Percentiles rank a stretch among this genome's conserved stretches.
These are phyloP conservation scores for Leptogaster cylindrica DNA, from an alignment of 2,888 invertebrate genomes.

Conservation along the genomic window DNA sequence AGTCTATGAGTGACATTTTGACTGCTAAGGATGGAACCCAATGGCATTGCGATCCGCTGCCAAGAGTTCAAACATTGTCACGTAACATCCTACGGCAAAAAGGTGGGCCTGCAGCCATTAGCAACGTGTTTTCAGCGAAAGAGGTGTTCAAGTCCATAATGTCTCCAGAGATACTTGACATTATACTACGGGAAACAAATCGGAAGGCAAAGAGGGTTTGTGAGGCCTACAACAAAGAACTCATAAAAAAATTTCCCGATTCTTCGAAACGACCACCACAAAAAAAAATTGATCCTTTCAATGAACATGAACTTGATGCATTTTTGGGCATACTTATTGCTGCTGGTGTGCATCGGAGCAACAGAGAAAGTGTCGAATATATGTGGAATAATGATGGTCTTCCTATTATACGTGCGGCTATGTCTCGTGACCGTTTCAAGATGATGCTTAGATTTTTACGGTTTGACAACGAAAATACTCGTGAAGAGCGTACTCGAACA, in stretches of 20 bases:
- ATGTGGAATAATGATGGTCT: conserved; percentile 19
- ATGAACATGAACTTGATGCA: conserved; percentile 17
- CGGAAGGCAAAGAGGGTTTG: conserved; percentile 2
- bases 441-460: no score
- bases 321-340: conserved; percentile 27
- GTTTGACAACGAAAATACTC: no score
- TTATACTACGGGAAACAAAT: conserved; percentile 35
- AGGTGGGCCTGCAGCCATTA: conserved; percentile 38
- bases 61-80: neutral
- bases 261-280: neutral
- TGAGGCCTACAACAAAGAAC: conserved; percentile 8
- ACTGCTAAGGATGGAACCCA: no score
- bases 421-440: conserved; percentile 49
- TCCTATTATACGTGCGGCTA: conserved; percentile 24
- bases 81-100: conserved; percentile 28
- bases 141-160: conserved; percentile 34
- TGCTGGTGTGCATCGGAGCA: conserved; percentile 19
- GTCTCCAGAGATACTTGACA: conserved; percentile 13
- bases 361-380: conserved; percentile 4
- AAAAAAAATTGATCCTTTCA: conserved; percentile 3
- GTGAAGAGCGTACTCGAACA: no score
- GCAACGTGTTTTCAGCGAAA: conserved; percentile 31
- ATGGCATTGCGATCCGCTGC: no score
- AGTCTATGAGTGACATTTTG: no score
- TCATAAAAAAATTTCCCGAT: no score